Conservation (phyloP, 2,797 vertebrate genomes). For the Xyrichtys novacula region DNA sequence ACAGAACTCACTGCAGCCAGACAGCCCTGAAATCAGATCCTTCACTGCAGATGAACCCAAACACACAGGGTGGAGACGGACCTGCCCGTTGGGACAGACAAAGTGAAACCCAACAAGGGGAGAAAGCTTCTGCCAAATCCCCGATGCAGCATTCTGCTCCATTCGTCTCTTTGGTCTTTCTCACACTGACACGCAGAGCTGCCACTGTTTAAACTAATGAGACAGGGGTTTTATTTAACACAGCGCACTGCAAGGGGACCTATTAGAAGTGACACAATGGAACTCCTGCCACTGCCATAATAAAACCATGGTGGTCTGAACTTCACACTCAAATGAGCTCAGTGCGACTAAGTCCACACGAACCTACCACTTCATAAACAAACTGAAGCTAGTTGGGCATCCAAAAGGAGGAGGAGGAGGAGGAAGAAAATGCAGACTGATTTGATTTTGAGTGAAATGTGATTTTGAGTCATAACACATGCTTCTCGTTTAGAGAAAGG, state of each 20-base stretch:
- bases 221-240: conserved; percentile 63
- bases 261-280: conserved; percentile 59
- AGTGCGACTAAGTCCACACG: conserved; percentile 37
- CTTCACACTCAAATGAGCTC: conserved; percentile 51
- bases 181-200: conserved; percentile 41
- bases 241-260: conserved; percentile 52
- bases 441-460: conserved; percentile 77
- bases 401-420: conserved; percentile 28
- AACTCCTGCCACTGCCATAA: conserved; percentile 27
- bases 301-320: conserved; percentile 54
- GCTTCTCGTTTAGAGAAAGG: conserved; percentile 74
- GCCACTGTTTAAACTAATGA: conserved; percentile 65
- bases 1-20: conserved; percentile 67
- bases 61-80: conserved; percentile 78
- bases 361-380: conserved; percentile 51
- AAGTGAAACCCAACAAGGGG: conserved; percentile 75
- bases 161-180: conserved; percentile 48
- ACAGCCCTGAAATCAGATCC: conserved; percentile 85
- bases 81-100: conserved; percentile 70
- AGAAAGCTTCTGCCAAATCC: conserved; percentile 64
- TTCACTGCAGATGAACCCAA: conserved; percentile 86
- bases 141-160: conserved; percentile 67
- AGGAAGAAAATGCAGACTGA: conserved; percentile 59
- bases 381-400: conserved; percentile 29
- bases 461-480: conserved; percentile 77